Conservation (phyloP, 2,113 vertebrate species). For the Thryonomys swinderianus region DNA sequence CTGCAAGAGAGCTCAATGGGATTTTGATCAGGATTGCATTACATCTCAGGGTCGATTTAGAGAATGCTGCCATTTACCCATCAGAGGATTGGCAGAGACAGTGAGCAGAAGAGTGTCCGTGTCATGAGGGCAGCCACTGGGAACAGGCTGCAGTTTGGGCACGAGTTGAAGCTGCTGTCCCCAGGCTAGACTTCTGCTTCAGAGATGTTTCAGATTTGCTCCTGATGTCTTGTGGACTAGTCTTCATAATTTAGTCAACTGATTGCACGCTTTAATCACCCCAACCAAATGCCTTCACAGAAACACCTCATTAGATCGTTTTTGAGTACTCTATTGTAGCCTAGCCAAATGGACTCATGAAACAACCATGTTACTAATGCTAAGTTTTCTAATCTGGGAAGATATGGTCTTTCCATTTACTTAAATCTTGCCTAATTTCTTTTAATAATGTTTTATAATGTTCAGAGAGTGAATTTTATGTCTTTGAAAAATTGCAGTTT, state of each 20-base stretch:
- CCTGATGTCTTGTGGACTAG: too few relatives aligned
- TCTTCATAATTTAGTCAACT: too few relatives aligned
- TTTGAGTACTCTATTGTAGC: accelerated
- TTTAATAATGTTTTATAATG: background rate
- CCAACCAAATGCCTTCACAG: too few relatives aligned
- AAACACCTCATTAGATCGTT: too few relatives aligned
- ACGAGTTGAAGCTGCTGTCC: too few relatives aligned
- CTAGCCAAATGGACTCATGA: accelerated
- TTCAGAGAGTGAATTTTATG: background rate
- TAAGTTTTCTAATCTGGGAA: background rate
- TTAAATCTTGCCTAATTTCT: too few relatives aligned
- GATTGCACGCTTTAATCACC: accelerated
- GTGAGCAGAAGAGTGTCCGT: background rate
- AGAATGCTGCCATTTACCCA: background rate
- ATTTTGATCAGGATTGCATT: background rate
- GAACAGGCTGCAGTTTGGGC: accelerated
- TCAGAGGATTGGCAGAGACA: too few relatives aligned
- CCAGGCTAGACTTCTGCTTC: background rate
- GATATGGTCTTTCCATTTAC: background rate
- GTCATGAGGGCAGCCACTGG: too few relatives aligned
- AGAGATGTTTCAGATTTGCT: background rate
- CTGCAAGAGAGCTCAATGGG: background rate
- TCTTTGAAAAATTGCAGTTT: background rate
- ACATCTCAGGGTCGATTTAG: background rate
- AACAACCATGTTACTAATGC: background rate